Percentiles rank a stretch among this genome's conserved stretches.
Conservation (phyloP, 2,888 invertebrate species). For the Phlogophora meticulosa region DNA sequence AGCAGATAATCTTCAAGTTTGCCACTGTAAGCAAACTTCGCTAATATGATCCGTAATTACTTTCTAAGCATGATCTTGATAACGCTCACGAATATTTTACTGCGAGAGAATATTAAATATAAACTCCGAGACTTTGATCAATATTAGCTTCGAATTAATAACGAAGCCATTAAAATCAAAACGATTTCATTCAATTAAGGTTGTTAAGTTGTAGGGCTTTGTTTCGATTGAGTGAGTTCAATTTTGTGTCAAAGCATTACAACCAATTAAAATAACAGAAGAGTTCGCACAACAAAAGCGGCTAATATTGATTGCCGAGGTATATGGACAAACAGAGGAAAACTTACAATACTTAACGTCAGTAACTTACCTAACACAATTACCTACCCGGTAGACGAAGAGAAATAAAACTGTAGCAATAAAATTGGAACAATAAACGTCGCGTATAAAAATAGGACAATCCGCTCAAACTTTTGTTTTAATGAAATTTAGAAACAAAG, state of each 20-base stretch:
- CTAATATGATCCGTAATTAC: conserved; percentile 81
- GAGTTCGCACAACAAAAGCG: not conserved
- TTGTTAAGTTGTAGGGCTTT: not conserved
- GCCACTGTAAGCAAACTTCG: conserved; percentile 79
- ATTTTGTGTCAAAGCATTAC: not conserved
- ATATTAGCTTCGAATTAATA: conserved; percentile 32
- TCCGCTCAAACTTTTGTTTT: conserved; percentile 51
- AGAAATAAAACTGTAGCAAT: conserved; percentile 48
- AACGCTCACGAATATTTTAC: conserved; percentile 55
- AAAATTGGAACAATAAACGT: conserved; percentile 48
- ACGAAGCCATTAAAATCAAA: conserved; percentile 6
- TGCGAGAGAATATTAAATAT: conserved; percentile 48
- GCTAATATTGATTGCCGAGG: not conserved
- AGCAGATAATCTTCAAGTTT: conserved; percentile 86
- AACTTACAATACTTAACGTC: conserved; percentile 20
- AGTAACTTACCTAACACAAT: conserved; percentile 37
- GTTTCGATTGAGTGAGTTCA: not conserved
- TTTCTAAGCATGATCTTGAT: conserved; percentile 73
- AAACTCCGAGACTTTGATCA: conserved; percentile 30
- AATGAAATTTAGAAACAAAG: conserved; percentile 61
- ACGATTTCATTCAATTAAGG: conserved; percentile 19
- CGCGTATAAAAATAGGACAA: conserved; percentile 49
- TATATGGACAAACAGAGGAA: conserved; percentile 13
- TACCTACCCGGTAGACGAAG: conserved; percentile 16
- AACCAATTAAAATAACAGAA: conserved; percentile 14